Base-by-base conservation (phyloP, 2,888 invertebrate genomes). In the Noctua fimbriata region DNA sequence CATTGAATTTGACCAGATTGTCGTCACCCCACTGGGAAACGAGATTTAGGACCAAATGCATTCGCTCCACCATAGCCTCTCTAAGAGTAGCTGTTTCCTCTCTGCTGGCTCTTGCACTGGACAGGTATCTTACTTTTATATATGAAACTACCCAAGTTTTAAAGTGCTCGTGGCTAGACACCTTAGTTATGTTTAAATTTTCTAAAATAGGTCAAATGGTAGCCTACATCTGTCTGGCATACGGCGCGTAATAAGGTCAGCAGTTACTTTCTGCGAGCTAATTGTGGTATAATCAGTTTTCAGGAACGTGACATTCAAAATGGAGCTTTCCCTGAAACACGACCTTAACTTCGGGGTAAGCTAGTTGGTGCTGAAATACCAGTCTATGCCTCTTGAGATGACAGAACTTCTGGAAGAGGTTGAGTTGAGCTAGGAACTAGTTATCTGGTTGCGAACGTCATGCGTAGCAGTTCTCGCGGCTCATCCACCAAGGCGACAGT, bases 211-310 rank as follows among this genome's bases (percentile, higher is more conserved):
- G 21, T 60, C 58, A 36, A 75, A 74, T 47, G n/a, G 12, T 28
- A 76, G 16, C 47, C 47, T 36, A 28, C 16, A 76, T 28, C 60
- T 36, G 76, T 75, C 75, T 47, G 21, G n/a, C n/a, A 18, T 58
- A 6, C 9, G 18, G 5, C 32, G 21, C 1, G 36, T n/a, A 21
- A 75, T 74, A 47, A 60, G 10, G 32, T 7, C 3, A 73, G 9
- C 16, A 55, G 55, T n/a, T 58, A n/a, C 9, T 73, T 18, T 73
- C 16, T 44, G 10, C 2, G 18, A 44, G 4, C 12, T 72, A 24
- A 44, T 32, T 5, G n/a, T 32, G 18, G n/a, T 9, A 36, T 41
- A 21, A 60, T 60, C 28, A 28, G 6, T 60, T 58, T 28, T 60
- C 0, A 18, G 5, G 2, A 44, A 32, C 4, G 24, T 5, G 1